These are phyloP conservation scores for Synergus itoensis DNA, from an alignment of 2,888 invertebrate species.

Conservation along the genomic window DNA sequence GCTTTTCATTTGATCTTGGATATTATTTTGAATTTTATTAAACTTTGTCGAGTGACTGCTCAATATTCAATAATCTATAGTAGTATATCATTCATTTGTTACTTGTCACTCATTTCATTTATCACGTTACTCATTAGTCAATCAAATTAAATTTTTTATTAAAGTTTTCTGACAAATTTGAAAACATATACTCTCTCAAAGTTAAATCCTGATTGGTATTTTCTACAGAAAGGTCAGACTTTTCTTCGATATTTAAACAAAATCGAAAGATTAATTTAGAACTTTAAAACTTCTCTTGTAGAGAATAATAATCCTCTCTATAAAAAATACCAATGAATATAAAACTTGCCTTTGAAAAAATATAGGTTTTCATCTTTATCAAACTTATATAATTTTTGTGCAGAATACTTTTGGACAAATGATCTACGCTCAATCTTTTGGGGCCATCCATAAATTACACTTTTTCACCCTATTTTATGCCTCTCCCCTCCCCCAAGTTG, in stretches of 20 bases:
- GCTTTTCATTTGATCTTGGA: neutral
- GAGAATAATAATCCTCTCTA: too few species aligned
- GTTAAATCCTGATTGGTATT: too few species aligned
- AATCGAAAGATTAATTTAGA: too few species aligned
- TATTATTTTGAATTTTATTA: neutral
- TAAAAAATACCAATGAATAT: too few species aligned
- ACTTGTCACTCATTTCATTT: constrained; percentile 24
- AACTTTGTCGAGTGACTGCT: neutral
- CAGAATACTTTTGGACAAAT: neutral
- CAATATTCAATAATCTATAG: constrained; percentile 15
- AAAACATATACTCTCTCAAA: neutral
- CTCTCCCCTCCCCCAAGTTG: too few species aligned
- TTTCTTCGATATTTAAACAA: too few species aligned
- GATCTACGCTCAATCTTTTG: neutral
- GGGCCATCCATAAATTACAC: too few species aligned
- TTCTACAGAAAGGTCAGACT: too few species aligned
- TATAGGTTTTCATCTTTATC: neutral
- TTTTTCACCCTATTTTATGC: too few species aligned
- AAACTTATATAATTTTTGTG: neutral
- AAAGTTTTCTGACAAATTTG: neutral
- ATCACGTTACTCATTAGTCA: constrained; percentile 9
- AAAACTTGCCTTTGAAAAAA: neutral
- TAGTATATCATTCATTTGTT: constrained; percentile 33
- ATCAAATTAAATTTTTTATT: constrained; percentile 7
- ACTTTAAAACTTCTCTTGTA: too few species aligned